phyloP scores from a whole-genome alignment of 2,888 invertebrate genomes.

The Peribatodes rhomboidaria region DNA sequence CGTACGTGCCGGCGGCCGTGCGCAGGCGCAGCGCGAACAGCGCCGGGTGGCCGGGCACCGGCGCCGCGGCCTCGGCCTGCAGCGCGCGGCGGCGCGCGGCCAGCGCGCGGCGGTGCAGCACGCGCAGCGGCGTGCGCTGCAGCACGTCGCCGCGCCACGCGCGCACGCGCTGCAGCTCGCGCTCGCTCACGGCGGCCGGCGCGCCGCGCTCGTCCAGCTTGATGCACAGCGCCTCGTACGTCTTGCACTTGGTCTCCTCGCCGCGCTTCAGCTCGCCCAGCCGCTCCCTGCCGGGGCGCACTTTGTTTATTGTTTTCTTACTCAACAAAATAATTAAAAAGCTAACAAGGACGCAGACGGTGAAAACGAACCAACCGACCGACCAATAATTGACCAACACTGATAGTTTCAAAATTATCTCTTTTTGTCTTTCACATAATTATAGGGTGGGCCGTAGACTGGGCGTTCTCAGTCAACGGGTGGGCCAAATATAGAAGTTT shows the following conservation, averaged over 20 bases:
- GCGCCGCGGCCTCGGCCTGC: constrained; percentile 87
- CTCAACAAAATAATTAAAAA: no score
- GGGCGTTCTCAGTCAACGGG: no score
- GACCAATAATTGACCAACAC: no score
- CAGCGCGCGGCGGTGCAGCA: constrained; percentile 94
- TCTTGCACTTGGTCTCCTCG: constrained; percentile 95
- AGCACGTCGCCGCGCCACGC: constrained; percentile 74
- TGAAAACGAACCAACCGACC: no score
- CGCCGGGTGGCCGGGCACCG: constrained; percentile 78
- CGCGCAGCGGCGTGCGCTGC: constrained; percentile 96
- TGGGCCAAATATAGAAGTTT: no score
- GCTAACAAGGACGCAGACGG: no score
- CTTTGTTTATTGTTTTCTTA: no score
- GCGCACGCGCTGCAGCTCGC: constrained; percentile 46
- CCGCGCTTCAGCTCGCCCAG: constrained; percentile 92
- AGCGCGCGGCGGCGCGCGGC: constrained; percentile 87
- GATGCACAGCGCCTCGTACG: constrained; percentile 93
- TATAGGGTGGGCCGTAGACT: no score
- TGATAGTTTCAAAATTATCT: no score
- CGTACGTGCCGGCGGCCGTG: constrained; percentile 97
- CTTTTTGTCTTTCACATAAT: no score
- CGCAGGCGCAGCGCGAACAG: constrained; percentile 89
- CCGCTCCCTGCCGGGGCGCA: constrained; percentile 89
- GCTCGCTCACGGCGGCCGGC: constrained; percentile 2
- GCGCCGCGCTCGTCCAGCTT: constrained; percentile 70